These are phyloP conservation scores for Elaphurus davidianus DNA, from an alignment of 2,113 vertebrate genomes.

Conservation along the genomic window DNA sequence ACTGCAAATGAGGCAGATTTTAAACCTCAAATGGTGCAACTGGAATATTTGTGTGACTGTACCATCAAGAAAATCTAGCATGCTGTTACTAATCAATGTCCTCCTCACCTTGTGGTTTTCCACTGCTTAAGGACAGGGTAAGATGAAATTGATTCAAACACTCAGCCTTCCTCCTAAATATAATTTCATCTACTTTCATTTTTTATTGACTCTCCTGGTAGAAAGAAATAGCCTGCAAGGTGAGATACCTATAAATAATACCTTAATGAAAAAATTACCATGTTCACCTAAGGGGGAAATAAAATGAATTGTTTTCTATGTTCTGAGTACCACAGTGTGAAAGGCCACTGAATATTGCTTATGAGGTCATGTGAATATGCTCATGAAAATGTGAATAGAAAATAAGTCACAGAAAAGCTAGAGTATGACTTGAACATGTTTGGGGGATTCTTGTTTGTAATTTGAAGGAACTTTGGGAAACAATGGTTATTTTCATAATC, in stretches of 20 bases:
- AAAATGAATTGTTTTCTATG: neutral
- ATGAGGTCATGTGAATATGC: neutral
- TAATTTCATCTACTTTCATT: too few relatives aligned
- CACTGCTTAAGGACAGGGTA: too few relatives aligned
- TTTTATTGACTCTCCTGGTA: neutral
- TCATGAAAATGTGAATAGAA: neutral
- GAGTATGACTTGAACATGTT: neutral
- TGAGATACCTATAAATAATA: neutral
- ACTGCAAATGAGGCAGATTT: neutral
- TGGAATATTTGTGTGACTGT: neutral
- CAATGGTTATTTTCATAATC: neutral
- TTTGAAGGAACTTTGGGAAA: neutral
- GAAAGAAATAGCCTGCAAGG: neutral
- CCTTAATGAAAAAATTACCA: neutral
- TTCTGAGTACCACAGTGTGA: neutral
- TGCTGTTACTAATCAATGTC: neutral
- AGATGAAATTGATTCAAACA: too few relatives aligned
- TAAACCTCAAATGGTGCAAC: neutral
- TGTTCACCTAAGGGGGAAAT: neutral
- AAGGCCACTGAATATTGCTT: neutral
- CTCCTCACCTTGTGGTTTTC: too few relatives aligned
- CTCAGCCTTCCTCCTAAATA: too few relatives aligned
- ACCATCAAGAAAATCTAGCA: neutral
- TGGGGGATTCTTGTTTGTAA: neutral
- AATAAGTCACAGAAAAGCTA: neutral